phyloP scores from a whole-genome alignment of 2,797 vertebrate genomes.

The Ciconia nigra region DNA sequence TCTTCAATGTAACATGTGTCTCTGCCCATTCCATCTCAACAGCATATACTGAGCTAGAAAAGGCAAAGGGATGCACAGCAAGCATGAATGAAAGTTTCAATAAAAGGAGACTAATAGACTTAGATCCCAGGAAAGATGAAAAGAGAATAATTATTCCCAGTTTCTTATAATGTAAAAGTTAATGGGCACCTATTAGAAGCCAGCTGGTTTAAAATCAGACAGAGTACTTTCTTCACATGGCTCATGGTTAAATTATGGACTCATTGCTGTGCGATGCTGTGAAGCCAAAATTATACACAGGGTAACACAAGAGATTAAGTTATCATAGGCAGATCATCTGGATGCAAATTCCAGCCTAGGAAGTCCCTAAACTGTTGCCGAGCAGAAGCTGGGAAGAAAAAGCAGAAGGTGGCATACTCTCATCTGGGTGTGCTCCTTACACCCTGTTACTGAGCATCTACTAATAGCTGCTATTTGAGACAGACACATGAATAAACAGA shows the following conservation, averaged over 20 bases:
- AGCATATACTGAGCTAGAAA: background rate
- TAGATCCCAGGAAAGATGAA: background rate
- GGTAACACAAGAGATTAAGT: background rate
- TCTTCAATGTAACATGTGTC: background rate
- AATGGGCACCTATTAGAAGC: background rate
- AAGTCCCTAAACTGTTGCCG: background rate
- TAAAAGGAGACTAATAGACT: background rate
- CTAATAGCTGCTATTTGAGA: background rate
- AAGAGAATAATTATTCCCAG: background rate
- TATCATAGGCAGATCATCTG: background rate
- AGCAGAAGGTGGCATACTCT: background rate
- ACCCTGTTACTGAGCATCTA: background rate
- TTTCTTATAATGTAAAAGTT: background rate
- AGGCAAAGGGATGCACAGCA: background rate
- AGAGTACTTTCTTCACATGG: background rate
- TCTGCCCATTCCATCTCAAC: background rate
- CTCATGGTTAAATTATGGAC: background rate
- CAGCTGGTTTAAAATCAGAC: background rate
- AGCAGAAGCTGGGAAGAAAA: background rate
- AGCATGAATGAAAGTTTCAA: background rate
- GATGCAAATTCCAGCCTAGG: background rate
- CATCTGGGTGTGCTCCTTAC: background rate
- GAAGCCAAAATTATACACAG: background rate
- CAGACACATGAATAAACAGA: background rate
- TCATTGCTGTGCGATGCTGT: background rate